These are phyloP conservation scores for Cephus pulcher DNA, from an alignment of 2,888 invertebrate genomes.

Conservation along the genomic window DNA sequence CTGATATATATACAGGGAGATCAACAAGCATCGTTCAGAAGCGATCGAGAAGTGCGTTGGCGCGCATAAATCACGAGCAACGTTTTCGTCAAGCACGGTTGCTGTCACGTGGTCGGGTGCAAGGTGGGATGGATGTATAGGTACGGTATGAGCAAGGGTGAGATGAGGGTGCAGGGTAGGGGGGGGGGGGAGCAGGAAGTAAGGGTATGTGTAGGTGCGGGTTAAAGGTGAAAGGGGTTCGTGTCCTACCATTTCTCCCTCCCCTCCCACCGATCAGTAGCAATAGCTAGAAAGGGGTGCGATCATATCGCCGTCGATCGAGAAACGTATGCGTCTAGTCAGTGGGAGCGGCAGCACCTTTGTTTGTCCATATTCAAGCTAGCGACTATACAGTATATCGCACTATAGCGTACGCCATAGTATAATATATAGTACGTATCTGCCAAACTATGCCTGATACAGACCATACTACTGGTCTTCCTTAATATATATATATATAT, in stretches of 20 bases:
- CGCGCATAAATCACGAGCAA: not conserved
- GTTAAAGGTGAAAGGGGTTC: not conserved
- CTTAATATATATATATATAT: not conserved
- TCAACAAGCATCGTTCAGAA: not conserved
- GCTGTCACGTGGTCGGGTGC: not conserved
- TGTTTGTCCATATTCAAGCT: constrained; percentile 37
- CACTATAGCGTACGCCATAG: not conserved
- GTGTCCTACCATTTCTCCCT: not conserved
- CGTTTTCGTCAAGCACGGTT: not conserved
- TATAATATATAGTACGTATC: not conserved
- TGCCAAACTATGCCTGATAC: not conserved
- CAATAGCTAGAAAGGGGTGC: not conserved
- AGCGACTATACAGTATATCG: not conserved
- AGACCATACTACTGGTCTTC: not conserved
- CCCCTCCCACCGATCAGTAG: not conserved
- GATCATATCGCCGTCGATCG: constrained; percentile 46
- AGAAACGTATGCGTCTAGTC: constrained; percentile 60
- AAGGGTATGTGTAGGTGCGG: not conserved
- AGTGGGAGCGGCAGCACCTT: constrained; percentile 48
- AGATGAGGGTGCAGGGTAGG: not conserved
- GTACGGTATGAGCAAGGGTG: not conserved
- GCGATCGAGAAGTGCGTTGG: not conserved
- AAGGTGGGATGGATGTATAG: not conserved
- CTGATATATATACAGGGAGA: not conserved
- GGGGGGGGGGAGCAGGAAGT: constrained; percentile 41